Conservation (phyloP, 92 coral and sea anemone species). For the Epizoanthus fatuus region DNA sequence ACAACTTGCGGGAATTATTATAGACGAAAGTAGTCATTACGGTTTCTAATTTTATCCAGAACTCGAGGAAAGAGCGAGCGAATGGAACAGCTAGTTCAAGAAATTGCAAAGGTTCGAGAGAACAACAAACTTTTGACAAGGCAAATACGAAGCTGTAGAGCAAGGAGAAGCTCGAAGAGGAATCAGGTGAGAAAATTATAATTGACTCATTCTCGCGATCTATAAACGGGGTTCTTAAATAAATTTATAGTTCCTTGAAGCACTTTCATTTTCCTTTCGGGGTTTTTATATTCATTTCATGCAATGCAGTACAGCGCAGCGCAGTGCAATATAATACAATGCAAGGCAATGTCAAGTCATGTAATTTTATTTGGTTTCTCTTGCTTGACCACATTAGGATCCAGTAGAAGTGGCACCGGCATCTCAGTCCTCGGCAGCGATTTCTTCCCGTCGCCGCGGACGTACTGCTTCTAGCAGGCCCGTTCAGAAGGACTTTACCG, state of each 20-base stretch:
- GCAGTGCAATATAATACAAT: no score
- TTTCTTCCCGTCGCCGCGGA: no score
- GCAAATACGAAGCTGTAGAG: conserved; percentile 3
- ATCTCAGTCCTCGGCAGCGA: no score
- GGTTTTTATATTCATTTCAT: no score
- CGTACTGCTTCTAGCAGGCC: no score
- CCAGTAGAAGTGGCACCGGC: no score
- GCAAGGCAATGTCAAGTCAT: no score
- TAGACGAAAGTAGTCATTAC: not conserved
- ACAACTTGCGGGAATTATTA: not conserved
- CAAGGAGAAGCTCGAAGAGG: not conserved
- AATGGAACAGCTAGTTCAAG: conserved; percentile 25
- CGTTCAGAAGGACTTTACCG: no score
- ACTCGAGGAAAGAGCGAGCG: conserved; percentile 20
- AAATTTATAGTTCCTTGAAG: not conserved
- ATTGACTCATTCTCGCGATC: not conserved
- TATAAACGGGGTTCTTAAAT: not conserved
- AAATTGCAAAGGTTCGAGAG: conserved; percentile 14
- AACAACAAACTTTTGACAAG: conserved; percentile 4
- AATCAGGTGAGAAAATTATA: not conserved
- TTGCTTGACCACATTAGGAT: no score
- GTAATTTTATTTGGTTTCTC: no score
- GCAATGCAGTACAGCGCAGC: no score
- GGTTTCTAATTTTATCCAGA: not conserved
- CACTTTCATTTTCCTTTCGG: no score